Evolutionary conservation across 2,797 vertebrate genomes (phyloP), one percentile per base, ranked within the genome.

Genomic region (Arnoldichthys spilopterus): DNA sequence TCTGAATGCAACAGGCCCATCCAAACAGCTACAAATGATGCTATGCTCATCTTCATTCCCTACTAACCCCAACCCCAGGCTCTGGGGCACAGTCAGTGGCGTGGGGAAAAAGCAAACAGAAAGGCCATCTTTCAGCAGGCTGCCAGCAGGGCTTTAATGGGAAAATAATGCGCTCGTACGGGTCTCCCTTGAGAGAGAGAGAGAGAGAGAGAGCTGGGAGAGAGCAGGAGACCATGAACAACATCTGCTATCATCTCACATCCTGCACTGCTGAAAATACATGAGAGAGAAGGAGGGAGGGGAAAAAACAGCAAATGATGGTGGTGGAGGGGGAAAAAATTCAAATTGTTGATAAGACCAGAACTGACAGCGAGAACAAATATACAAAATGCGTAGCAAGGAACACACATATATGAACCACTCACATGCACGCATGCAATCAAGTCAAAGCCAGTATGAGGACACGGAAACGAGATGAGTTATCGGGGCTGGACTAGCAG

Each of bases 151-250:
- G 71, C 34, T 84, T 81, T 86, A 85, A 84, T 83, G 82, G 70
- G 59, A 81, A 86, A 82, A 80, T 86, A 84, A 85, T 86, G 74
- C 62, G 47, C 61, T 80, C 24, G 79, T 77, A 77, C 68, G 58
- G 68, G 74, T 13, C 43, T 84, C 72, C 30, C 76, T 72, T 40
- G 59, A 73, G 81, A 79, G 49, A 16, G 24, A 78, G 82, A 59
- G 77, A 7, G 62, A 64, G 62, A 40, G 32, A 32, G 16, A 73
- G 37, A 77, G 82, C 74, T 63, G 66, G 80, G 71, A 61, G 80
- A 84, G 79, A 83, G 63, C 74, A 84, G 59, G 74, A 78, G 76
- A 80, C 81, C 84, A 86, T 79, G 80, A 87, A 86, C 75, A 76
- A 72, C 79, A 87, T 82, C 82, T 84, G 81, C 80, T 81, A 72